Base-by-base conservation (phyloP, 2,888 invertebrate genomes). In the Trichopria drosophilae region DNA sequence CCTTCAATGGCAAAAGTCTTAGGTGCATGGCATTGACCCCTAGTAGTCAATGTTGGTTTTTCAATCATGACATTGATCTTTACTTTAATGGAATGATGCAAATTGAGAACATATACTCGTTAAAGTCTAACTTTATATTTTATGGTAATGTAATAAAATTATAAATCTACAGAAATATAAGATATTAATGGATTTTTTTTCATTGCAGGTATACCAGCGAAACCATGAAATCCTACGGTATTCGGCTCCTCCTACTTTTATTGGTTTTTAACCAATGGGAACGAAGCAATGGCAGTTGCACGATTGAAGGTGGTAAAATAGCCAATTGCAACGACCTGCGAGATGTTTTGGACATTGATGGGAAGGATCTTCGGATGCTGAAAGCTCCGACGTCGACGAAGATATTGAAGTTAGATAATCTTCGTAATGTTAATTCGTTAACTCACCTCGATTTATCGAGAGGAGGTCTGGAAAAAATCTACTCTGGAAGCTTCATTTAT, bases 371-470 rank as follows among this genome's bases (percentile, higher is more conserved):
- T 23, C 61, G 67, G 9, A 59, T 43, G 3, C 50, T 75, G 15
- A 66, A 58, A 29, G 57, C 64, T 3, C 48, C 55, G 13, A 51
- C 59, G 3, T 13, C 23, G 7, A 57, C 58, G 6, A 53, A 56
- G 3, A 40, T 40, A n/a, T 55, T 75, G 3, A 34, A 48, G 0
- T 51, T 61, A 0, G 62, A 58, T 1, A 34, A 57, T n/a, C 63
- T 65, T 35, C 39, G 28, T 1, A 47, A 53, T 10, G 10, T 24
- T 24, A 6, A 24, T 24, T 10, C 6, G 10, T 7, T 24, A 24
- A 24, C n/a, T n/a, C 81, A 82, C 29, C 73, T 86, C 58, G 84
- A 86, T 70, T 72, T 86, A 23, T 85, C 86, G 1, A 79, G 81
- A 36, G 85, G 86, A 62, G 77, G 80, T 34, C 77, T 86, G 37